These are phyloP conservation scores for Sarcophaga subvicina DNA, from an alignment of 2,888 invertebrate species.

Conservation along the genomic window DNA sequence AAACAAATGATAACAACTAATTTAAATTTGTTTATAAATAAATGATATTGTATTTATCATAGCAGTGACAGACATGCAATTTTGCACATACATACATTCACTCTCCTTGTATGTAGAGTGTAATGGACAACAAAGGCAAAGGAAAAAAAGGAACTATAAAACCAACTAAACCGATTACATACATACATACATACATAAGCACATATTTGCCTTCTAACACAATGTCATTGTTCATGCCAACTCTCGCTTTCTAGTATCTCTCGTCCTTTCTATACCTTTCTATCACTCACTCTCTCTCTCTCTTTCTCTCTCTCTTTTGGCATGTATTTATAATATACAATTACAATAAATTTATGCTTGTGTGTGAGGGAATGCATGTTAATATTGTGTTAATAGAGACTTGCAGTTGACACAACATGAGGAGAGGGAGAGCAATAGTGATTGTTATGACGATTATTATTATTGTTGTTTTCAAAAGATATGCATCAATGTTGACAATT, in stretches of 20 bases:
- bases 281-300: no score
- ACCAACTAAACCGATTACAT: not conserved
- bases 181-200: not conserved
- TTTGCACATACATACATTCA: not conserved
- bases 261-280: no score
- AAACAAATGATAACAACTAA: conserved; percentile 45
- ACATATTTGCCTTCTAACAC: not conserved
- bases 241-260: no score
- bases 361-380: not conserved
- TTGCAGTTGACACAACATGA: conserved; percentile 12
- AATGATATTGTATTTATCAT: conserved; percentile 31
- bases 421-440: conserved; percentile 26
- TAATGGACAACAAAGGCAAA: conserved; percentile 7
- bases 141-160: not conserved
- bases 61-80: conserved; percentile 53
- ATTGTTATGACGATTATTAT: conserved; percentile 31
- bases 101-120: not conserved
- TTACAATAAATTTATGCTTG: not conserved
- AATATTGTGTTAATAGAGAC: conserved; percentile 49
- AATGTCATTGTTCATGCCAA: not conserved
- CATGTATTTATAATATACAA: not conserved
- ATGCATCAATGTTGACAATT: conserved; percentile 66
- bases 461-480: conserved; percentile 39
- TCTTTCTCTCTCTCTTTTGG: not conserved
- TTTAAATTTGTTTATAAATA: conserved; percentile 44